These are phyloP conservation scores for Agapornis roseicollis DNA, from an alignment of 2,113 vertebrate genomes.

Conservation along the genomic window DNA sequence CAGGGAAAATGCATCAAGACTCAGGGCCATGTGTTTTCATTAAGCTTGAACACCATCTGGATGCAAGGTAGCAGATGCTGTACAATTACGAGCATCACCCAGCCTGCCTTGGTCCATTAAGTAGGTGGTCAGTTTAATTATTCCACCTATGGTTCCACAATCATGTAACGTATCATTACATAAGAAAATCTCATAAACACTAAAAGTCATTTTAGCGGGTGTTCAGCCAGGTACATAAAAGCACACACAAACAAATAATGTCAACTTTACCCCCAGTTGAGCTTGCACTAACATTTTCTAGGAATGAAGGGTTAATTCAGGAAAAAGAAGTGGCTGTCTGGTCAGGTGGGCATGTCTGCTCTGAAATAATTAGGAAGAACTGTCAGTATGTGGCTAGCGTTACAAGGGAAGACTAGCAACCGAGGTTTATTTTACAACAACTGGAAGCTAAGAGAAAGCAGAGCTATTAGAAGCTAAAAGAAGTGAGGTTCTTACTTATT, in stretches of 20 bases:
- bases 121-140: slow-evolving; percentile 37
- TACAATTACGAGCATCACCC: slow-evolving; percentile 12
- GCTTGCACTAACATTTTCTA: neutral
- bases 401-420: neutral
- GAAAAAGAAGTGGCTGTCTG: neutral
- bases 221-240: neutral
- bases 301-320: neutral
- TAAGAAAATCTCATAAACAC: neutral
- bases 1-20: neutral
- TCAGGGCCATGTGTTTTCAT: slow-evolving; percentile 18
- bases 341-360: neutral
- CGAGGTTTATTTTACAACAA: neutral
- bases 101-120: slow-evolving; percentile 13
- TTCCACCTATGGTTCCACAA: slow-evolving; percentile 1
- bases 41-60: slow-evolving; percentile 5
- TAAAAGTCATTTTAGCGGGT: neutral
- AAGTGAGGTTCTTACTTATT: neutral
- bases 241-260: neutral
- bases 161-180: neutral
- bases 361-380: neutral
- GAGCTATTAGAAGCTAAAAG: neutral
- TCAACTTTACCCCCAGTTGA: neutral
- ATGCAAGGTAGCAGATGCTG: neutral
- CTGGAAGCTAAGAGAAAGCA: neutral
- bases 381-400: neutral